Conservation (phyloP, 2,113 vertebrate species). For the Okapia johnstoni region DNA sequence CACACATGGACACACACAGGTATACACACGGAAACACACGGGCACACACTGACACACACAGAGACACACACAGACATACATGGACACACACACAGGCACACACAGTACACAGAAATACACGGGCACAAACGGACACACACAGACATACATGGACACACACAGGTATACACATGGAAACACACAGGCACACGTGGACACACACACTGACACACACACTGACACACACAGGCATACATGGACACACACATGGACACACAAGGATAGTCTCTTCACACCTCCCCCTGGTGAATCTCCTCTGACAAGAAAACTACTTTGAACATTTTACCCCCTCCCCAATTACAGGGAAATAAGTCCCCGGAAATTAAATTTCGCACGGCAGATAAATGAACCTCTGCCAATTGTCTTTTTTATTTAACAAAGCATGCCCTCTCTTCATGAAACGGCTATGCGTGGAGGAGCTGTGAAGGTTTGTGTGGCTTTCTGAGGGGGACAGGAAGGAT, state of each 20-base stretch:
- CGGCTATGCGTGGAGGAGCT: accelerated
- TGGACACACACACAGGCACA: too few relatives aligned
- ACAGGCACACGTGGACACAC: accelerated
- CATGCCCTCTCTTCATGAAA: background rate
- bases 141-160: accelerated
- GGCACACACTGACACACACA: too few relatives aligned
- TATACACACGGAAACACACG: too few relatives aligned
- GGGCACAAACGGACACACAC: too few relatives aligned
- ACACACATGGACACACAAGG: accelerated
- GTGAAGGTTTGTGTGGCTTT: background rate
- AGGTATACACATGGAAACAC: background rate
- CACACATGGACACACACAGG: accelerated
- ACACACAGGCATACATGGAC: accelerated
- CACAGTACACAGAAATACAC: too few relatives aligned
- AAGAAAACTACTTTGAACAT: background rate
- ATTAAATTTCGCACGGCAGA: accelerated
- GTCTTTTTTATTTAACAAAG: background rate
- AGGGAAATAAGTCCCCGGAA: background rate
- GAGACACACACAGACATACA: too few relatives aligned
- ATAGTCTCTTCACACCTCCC: accelerated
- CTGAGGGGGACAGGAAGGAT: accelerated
- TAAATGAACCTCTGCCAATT: background rate
- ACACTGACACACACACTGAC: background rate
- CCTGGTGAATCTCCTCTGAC: background rate
- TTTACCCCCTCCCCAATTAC: accelerated